Percentiles rank a stretch among this genome's conserved stretches.
Conservation (phyloP, 2,797 vertebrate genomes). For the Argya squamiceps region DNA sequence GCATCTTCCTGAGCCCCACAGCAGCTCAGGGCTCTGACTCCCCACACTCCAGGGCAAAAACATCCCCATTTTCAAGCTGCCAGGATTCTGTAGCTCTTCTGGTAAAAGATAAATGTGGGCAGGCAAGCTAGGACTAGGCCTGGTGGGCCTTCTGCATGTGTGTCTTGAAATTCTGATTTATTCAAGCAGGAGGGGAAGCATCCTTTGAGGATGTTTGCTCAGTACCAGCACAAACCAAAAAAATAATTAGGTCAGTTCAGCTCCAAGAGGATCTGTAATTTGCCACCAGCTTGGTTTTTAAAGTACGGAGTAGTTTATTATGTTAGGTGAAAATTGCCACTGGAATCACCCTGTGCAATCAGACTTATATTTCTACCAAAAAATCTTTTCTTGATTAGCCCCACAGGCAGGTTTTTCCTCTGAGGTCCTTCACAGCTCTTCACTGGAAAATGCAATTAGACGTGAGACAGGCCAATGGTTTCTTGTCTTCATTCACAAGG, state of each 20-base stretch:
- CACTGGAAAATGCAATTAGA: background rate
- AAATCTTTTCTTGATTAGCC: background rate
- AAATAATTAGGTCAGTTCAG: slow-evolving; percentile 13
- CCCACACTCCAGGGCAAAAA: background rate
- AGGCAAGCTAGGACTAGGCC: background rate
- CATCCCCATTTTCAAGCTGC: background rate
- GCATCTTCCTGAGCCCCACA: background rate
- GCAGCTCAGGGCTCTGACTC: background rate
- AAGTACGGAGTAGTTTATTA: background rate
- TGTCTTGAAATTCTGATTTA: background rate
- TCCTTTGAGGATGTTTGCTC: background rate
- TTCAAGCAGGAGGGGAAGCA: background rate
- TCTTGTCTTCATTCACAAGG: background rate
- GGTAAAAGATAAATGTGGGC: background rate
- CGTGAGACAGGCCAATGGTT: background rate
- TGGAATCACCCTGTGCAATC: background rate
- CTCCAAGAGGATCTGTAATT: background rate
- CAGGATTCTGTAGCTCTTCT: background rate
- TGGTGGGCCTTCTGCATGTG: background rate
- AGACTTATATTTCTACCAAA: background rate
- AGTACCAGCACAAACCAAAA: background rate
- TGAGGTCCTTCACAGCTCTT: background rate
- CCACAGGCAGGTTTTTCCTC: background rate
- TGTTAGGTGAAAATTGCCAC: background rate
- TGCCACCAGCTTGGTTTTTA: background rate